Percentiles rank a stretch among this genome's conserved stretches.
Evolutionary conservation across 2,797 vertebrate genomes (phyloP).

Genomic region (Galago senegalensis): DNA sequence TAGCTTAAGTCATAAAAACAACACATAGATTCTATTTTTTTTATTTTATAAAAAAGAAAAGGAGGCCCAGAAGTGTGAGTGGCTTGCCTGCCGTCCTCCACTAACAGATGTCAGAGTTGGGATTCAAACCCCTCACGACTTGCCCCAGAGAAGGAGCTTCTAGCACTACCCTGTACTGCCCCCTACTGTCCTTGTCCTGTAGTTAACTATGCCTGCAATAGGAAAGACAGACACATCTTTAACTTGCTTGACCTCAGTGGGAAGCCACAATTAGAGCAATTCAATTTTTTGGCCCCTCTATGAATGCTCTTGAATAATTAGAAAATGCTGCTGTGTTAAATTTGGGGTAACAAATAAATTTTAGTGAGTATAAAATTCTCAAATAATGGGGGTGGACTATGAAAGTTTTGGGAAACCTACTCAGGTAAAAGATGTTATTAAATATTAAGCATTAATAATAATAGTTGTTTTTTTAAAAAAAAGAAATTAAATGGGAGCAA

Average conservation of each 20-base stretch:
- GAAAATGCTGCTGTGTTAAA: not conserved
- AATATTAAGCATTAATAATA: not conserved
- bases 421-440: not conserved
- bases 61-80: not conserved
- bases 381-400: not conserved
- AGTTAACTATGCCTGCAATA: not conserved
- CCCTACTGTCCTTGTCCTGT: not conserved
- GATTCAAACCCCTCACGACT: too few relatives aligned
- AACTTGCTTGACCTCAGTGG: not conserved
- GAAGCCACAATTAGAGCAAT: not conserved
- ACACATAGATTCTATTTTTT: not conserved
- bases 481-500: not conserved
- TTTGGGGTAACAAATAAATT: not conserved
- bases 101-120: not conserved
- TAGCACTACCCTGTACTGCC: not conserved
- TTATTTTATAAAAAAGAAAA: not conserved
- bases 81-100: not conserved
- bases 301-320: not conserved
- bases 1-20: not conserved
- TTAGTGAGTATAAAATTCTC: not conserved
- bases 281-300: not conserved
- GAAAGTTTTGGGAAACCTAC: not conserved
- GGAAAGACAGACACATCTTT: not conserved
- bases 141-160: not conserved
- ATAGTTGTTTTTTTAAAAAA: not conserved